Conservation (phyloP, 2,888 invertebrate species). For the Glaucopsyche alexis region DNA sequence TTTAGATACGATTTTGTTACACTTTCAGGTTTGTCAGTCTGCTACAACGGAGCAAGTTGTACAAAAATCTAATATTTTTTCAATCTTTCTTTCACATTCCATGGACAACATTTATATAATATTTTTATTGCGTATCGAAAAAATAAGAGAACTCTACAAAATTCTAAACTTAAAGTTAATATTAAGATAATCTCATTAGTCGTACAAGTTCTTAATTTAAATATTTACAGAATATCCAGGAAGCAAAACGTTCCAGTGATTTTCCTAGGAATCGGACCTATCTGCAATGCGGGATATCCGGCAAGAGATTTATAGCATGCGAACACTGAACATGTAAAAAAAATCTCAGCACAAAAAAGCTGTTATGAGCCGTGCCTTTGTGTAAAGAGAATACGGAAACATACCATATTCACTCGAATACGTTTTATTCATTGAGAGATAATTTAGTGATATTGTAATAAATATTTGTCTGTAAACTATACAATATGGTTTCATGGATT, state of each 20-base stretch:
- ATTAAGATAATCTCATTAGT: too few relatives aligned
- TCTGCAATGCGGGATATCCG: constrained; percentile 37
- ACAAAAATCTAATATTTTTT: too few relatives aligned
- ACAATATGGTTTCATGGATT: too few relatives aligned
- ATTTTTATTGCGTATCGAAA: too few relatives aligned
- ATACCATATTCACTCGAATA: constrained; percentile 17
- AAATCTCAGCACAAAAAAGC: constrained; percentile 31
- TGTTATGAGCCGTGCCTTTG: constrained; percentile 31
- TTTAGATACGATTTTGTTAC: too few relatives aligned
- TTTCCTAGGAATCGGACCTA: constrained; percentile 33
- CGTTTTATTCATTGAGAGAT: constrained; percentile 15
- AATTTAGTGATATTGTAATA: neutral
- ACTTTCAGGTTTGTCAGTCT: too few relatives aligned
- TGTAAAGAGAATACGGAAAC: constrained; percentile 19
- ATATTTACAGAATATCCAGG: constrained; percentile 27
- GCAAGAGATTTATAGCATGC: constrained; percentile 32
- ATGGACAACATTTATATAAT: too few relatives aligned
- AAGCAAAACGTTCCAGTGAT: constrained; percentile 27
- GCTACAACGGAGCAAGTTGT: too few relatives aligned
- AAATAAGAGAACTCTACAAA: too few relatives aligned
- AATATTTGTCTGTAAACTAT: neutral
- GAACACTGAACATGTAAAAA: constrained; percentile 30
- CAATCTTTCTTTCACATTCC: too few relatives aligned
- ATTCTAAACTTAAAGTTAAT: too few relatives aligned
- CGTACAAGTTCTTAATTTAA: neutral